Percentiles rank a stretch among this genome's conserved stretches.
phyloP scores from a whole-genome alignment of 2,797 vertebrate species.

The Lutra lutra region DNA sequence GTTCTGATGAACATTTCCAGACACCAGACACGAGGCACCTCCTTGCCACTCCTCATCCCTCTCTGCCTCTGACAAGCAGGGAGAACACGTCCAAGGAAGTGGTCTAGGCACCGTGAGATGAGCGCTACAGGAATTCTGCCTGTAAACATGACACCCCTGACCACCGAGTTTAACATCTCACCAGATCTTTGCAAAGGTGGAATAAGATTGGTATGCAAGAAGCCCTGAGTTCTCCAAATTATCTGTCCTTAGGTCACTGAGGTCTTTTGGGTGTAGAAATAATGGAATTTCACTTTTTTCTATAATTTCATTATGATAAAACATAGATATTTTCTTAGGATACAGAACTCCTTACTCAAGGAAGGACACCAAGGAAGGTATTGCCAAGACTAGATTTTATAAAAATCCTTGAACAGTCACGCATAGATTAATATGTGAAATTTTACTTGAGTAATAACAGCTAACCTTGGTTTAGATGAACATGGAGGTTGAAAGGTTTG shows the following conservation, averaged over 20 bases:
- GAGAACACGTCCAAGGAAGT: neutral
- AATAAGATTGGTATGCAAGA: neutral
- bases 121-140: neutral
- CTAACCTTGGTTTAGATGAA: neutral
- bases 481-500: neutral
- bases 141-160: fast-evolving
- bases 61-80: neutral
- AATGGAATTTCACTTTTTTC: neutral
- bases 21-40: neutral
- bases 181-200: neutral
- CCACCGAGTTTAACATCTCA: neutral
- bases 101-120: neutral
- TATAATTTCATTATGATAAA: neutral
- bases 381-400: neutral
- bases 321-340: neutral
- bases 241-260: neutral
- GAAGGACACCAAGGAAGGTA: conserved; percentile 6
- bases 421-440: neutral
- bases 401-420: neutral
- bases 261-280: neutral
- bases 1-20: neutral
- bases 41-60: neutral
- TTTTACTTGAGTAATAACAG: conserved; percentile 15
- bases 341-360: conserved; percentile 26
- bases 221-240: neutral